Evolutionary conservation across 2,888 invertebrate species (phyloP), one percentile per base, ranked within the genome.

Genomic region (Vannuccia rotundouncinata): DNA sequence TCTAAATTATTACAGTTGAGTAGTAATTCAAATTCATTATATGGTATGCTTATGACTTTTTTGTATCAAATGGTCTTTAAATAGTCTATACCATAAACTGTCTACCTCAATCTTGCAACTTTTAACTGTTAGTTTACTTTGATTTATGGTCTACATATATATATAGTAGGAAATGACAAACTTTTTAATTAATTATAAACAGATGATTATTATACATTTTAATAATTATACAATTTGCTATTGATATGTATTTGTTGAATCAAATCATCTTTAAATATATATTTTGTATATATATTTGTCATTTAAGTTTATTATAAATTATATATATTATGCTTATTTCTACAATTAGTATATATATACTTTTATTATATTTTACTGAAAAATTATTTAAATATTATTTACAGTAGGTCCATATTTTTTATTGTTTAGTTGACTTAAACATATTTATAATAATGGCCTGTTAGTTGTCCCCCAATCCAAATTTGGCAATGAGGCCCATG

Each of bases 361-460:
- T 66, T 66, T 66, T 27, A 66, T 66, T 27, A 66, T 27, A 66
- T 66, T 66, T 66, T 66, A 66, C 66, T 66, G 1, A 79, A 79
- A 79, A 1, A 29, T 10, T 29, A 80, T 31, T 31, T 77, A 29
- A 80, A 80, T 29, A 45, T 59, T 31, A 59, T 73, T 30, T 31
- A 77, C 5, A 75, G 75, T 28, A 80, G 59, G 80, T 80, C 76
- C 17, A 59, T 27, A n/a, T 74, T 31, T 77, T 75, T 74, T 30
- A 17, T 31, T 31, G 28, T 77, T 59, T 77, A 29, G 0, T 79
- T 79, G 74, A 79, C 79, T 79, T 1, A n/a, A 59, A 59, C 10
- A 45, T 29, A 45, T 17, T 31, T 77, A 45, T 77, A 31, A 27
- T 29, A 31, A 45, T 77, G 66, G 66, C 66, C 66, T 66, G 66